These are phyloP conservation scores for Drosophila tristis DNA, from an alignment of 1,140 invertebrate species.

Conservation along the genomic window DNA sequence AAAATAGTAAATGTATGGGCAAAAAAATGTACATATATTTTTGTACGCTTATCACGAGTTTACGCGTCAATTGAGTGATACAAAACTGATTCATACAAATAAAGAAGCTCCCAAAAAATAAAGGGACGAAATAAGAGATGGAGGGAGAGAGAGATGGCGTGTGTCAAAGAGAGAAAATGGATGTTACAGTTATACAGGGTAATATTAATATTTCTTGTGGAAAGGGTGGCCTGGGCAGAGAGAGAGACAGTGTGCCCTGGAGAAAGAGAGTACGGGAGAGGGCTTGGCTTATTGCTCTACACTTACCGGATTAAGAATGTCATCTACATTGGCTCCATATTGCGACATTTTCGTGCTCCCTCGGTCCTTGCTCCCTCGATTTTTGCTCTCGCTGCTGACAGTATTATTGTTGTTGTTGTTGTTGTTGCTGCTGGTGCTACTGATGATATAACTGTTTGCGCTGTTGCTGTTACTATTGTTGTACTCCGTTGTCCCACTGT, in stretches of 20 bases:
- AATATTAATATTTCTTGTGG: no score
- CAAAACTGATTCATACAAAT: slow-evolving; percentile 59
- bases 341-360: slow-evolving; percentile 57
- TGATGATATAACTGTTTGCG: slow-evolving; percentile 19
- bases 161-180: neutral
- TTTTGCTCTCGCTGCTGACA: slow-evolving; percentile 19
- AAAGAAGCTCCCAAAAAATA: neutral
- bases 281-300: neutral
- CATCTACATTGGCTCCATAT: slow-evolving; percentile 70
- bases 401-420: slow-evolving; percentile 19
- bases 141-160: neutral
- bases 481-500: slow-evolving; percentile 69
- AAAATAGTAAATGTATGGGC: slow-evolving; percentile 26
- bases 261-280: no score
- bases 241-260: no score
- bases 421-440: slow-evolving; percentile 16
- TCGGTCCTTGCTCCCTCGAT: slow-evolving; percentile 40
- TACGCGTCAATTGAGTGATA: slow-evolving; percentile 64
- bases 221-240: no score
- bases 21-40: slow-evolving; percentile 5
- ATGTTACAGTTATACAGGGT: no score
- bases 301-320: slow-evolving; percentile 79
- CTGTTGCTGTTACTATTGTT: slow-evolving; percentile 22
- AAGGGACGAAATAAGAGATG: neutral
- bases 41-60: slow-evolving; percentile 67